These are phyloP conservation scores for Lordiphosa clarofinis DNA, from an alignment of 1,140 invertebrate genomes.

Conservation along the genomic window DNA sequence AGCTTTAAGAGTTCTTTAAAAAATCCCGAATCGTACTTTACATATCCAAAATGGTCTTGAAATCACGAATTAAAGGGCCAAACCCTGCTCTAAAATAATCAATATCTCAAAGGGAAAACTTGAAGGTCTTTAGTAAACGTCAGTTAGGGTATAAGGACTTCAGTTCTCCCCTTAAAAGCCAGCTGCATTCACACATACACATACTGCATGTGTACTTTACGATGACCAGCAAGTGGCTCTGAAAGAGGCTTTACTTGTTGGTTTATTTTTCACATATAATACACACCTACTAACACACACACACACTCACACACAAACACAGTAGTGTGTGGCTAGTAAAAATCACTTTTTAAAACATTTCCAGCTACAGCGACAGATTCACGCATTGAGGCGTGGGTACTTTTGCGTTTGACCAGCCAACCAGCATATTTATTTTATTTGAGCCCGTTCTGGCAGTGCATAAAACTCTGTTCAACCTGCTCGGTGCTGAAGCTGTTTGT, in stretches of 20 bases:
- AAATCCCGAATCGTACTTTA: no score
- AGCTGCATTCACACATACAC: slow-evolving; percentile 1
- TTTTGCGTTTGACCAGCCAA: slow-evolving; percentile 59
- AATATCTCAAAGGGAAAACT: no score
- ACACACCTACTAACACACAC: background rate
- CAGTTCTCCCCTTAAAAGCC: no score
- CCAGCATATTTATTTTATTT: slow-evolving; percentile 71
- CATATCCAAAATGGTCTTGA: no score
- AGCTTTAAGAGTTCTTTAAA: no score
- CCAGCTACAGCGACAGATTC: slow-evolving; percentile 43
- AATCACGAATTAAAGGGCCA: no score
- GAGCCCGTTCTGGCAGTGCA: slow-evolving; percentile 64
- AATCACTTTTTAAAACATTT: slow-evolving; percentile 72
- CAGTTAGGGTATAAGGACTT: no score
- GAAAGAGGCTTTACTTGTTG: slow-evolving; percentile 1
- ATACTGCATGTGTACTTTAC: slow-evolving; percentile 30
- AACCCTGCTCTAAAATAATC: no score
- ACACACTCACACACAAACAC: background rate
- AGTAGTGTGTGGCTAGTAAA: slow-evolving; percentile 29
- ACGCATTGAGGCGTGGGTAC: slow-evolving; percentile 68
- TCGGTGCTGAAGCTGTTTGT: slow-evolving; percentile 6
- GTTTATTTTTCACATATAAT: slow-evolving; percentile 26
- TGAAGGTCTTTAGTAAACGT: no score
- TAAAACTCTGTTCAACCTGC: slow-evolving; percentile 71
- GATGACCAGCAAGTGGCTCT: slow-evolving; percentile 6